Percentiles rank a stretch among this genome's conserved stretches.
Evolutionary conservation across 2,888 invertebrate species (phyloP).

Genomic region (Noctua janthe): DNA sequence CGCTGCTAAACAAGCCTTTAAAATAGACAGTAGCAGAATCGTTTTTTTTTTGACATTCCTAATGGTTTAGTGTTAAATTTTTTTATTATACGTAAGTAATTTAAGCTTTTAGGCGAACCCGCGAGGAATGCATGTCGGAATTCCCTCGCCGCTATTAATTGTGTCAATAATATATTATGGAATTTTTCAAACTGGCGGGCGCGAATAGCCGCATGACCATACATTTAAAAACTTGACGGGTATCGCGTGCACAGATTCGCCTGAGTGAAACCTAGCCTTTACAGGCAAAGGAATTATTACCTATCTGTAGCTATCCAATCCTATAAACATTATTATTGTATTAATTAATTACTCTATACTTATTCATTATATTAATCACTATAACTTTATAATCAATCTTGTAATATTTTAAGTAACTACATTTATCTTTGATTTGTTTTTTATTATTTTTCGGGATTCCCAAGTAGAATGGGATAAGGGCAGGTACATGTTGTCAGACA

Average conservation of each 20-base stretch:
- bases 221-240: background rate
- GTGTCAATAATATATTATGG: background rate
- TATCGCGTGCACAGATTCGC: background rate
- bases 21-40: background rate
- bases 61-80: background rate
- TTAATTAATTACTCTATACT: background rate
- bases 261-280: background rate
- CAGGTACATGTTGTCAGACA: background rate
- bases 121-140: background rate
- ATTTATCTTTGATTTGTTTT: background rate
- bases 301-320: background rate
- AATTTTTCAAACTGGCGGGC: background rate
- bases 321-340: background rate
- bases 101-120: background rate
- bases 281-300: background rate
- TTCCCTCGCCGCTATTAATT: background rate
- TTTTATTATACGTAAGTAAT: background rate
- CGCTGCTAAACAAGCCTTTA: background rate
- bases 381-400: background rate
- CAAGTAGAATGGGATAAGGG: background rate
- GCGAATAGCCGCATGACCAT: background rate
- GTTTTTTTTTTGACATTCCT: background rate
- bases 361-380: constrained; percentile 1
- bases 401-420: background rate
- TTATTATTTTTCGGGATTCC: background rate